These are phyloP conservation scores for Ciconia maguari DNA, from an alignment of 2,113 vertebrate genomes.

Conservation along the genomic window DNA sequence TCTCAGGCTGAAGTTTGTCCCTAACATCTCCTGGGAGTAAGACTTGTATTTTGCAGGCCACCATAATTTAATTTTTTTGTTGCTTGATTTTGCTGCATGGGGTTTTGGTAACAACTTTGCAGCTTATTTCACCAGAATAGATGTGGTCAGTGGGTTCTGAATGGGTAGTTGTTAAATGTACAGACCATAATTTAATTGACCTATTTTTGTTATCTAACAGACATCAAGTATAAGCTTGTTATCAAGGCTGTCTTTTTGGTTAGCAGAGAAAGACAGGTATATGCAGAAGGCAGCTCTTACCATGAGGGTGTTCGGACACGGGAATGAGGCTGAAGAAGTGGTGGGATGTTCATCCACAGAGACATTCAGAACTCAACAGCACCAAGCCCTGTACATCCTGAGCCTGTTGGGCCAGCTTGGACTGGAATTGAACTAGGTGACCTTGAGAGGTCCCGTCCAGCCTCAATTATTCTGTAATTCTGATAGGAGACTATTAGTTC, in stretches of 20 bases:
- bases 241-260: not conserved
- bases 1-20: not conserved
- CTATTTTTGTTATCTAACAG: not conserved
- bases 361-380: not conserved
- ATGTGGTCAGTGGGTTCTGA: not conserved
- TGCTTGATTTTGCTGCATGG: not conserved
- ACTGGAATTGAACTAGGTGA: not conserved
- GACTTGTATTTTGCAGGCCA: not conserved
- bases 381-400: not conserved
- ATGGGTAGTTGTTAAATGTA: not conserved
- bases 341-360: not conserved
- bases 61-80: accelerated
- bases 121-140: not conserved
- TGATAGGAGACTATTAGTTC: not conserved
- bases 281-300: not conserved
- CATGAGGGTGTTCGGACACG: not conserved
- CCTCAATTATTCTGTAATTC: not conserved
- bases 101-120: not conserved
- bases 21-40: not conserved
- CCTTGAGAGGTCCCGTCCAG: not conserved
- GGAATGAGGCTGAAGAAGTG: not conserved
- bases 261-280: not conserved
- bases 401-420: not conserved
- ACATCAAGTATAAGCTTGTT: not conserved
- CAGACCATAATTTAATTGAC: not conserved